Base-by-base conservation (phyloP, 2,113 vertebrate genomes). In the Phalacrocorax carbo region DNA sequence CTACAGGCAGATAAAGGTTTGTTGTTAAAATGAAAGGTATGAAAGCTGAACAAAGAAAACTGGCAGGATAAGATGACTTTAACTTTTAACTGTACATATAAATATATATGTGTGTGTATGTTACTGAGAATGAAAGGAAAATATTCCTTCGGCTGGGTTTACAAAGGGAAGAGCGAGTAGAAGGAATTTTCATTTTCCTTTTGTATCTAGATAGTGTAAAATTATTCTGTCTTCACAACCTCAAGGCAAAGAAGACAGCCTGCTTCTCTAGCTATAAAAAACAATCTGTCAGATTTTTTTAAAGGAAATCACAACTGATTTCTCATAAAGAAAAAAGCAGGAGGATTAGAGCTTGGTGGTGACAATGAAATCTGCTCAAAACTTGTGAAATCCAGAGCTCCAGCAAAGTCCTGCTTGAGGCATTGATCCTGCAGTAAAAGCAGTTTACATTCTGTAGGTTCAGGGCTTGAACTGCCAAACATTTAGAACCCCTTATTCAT, bases 151-250 rank as follows among this genome's bases (percentile, higher is more conserved):
- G 61, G 80, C 82, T 32, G 23, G 44, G 26, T 92, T 96, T 78
- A 96, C 60, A 93, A 93, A 84, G 69, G 64, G 36, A 92, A 93
- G 61, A 92, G 61, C 65, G 79, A 68, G 88, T 93, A 86, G 86
- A 64, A 93, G 88, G 23, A 92, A 94, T 97, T 97, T 95, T 92
- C 80, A 61, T 95, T 96, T 96, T 91, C 68, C 96, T 95, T 96
- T 96, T 96, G 96, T 96, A 88, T 97, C 94, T 82, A 92, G 90
- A 90, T 79, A 78, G 88, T 89, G 88, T 92, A 96, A 97, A 95
- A 96, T 96, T 94, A 96, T 97, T 95, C 95, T 88, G 82, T 86
- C 92, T 97, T 96, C 92, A 92, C 88, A 95, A 93, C 92, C 95
- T 96, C 83, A 94, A 97, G 96, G 96, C 96, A 95, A 94, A 95